These are phyloP conservation scores for Ischnura elegans DNA, from an alignment of 2,888 invertebrate genomes.

Conservation along the genomic window DNA sequence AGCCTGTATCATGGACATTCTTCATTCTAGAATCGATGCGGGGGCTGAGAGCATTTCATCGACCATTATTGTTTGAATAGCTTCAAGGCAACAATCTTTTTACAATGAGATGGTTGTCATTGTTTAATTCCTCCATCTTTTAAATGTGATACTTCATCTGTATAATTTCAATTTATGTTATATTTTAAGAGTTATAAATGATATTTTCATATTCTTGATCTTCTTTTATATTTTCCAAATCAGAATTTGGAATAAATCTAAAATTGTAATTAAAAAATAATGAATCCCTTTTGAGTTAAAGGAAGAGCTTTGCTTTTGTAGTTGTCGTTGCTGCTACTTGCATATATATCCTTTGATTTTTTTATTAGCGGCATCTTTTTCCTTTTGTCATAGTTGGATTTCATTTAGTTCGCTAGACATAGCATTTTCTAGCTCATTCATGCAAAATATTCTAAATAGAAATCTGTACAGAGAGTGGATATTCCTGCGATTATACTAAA, in stretches of 20 bases:
- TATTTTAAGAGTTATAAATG: constrained; percentile 21
- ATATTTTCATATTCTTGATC: constrained; percentile 29
- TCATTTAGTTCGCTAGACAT: neutral
- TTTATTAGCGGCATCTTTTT: neutral
- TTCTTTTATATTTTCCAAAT: neutral
- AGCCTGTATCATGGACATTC: neutral
- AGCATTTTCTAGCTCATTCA: neutral
- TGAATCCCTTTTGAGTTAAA: neutral
- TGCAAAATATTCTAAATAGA: neutral
- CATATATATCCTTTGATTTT: neutral
- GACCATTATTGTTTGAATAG: neutral
- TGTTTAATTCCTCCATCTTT: constrained; percentile 60
- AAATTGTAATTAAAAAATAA: neutral
- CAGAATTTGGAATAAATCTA: neutral
- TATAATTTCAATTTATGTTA: constrained; percentile 23
- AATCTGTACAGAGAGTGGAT: neutral
- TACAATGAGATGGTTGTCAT: constrained; percentile 5
- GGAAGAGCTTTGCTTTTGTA: neutral
- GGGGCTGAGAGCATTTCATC: constrained; percentile 16
- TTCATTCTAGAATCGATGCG: neutral
- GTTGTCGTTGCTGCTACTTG: neutral
- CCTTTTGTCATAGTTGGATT: neutral
- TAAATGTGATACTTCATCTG: constrained; percentile 52
- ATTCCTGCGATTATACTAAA: neutral
- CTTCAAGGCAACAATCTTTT: constrained; percentile 12